phyloP scores from a whole-genome alignment of 2,888 invertebrate genomes.

The Listrodromus nycthemerus region DNA sequence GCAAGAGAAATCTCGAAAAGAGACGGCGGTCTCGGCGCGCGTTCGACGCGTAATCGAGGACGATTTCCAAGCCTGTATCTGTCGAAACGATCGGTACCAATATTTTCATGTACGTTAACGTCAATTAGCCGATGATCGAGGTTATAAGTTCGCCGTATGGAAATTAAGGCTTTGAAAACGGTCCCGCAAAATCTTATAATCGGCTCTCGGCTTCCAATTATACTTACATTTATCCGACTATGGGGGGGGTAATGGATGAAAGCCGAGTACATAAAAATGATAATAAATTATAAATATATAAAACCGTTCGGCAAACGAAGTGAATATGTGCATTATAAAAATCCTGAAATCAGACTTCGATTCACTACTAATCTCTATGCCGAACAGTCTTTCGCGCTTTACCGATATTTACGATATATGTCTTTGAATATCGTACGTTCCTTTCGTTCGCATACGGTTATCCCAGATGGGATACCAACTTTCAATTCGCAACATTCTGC shows the following conservation, averaged over 20 bases:
- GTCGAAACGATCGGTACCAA: constrained; percentile 64
- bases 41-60: constrained; percentile 56
- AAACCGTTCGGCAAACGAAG: constrained; percentile 6
- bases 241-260: constrained; percentile 49
- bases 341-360: constrained; percentile 26
- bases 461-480: constrained; percentile 36
- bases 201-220: constrained; percentile 57
- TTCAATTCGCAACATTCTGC: constrained; percentile 20
- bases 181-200: constrained; percentile 40
- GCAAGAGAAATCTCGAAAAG: constrained; percentile 60
- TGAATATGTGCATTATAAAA: constrained; percentile 18
- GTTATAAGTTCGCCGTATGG: constrained; percentile 55
- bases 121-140: constrained; percentile 69
- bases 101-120: constrained; percentile 69
- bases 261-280: constrained; percentile 29
- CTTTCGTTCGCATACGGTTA: constrained; percentile 14
- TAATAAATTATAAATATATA: constrained; percentile 53
- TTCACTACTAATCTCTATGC: constrained; percentile 18
- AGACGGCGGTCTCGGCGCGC: constrained; percentile 32
- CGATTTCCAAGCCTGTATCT: constrained; percentile 58
- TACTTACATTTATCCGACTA: constrained; percentile 48
- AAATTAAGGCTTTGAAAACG: constrained; percentile 57
- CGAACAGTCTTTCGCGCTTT: constrained; percentile 35
- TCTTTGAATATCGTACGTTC: background rate
- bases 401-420: constrained; percentile 48